Conservation (phyloP, 2,113 vertebrate genomes). For the Sinocyclocheilus maitianheensis region DNA sequence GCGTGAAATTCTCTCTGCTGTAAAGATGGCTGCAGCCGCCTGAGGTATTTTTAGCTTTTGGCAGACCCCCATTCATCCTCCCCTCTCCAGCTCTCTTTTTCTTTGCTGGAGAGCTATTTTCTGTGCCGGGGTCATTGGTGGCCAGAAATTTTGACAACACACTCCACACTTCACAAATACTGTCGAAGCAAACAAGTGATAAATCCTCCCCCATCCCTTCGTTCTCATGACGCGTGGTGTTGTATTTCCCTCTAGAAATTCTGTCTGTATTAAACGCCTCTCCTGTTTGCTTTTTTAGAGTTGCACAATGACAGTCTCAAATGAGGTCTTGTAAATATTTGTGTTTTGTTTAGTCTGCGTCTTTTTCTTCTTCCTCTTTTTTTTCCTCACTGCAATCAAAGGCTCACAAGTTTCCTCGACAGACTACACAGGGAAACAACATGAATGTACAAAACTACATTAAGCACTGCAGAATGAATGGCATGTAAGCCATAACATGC, state of each 20-base stretch:
- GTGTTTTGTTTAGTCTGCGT: conserved; percentile 25
- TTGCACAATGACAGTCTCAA: neutral
- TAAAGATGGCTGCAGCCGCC: too few species aligned
- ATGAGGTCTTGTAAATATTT: neutral
- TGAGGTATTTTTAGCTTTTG: conserved; percentile 53
- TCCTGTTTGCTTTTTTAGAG: conserved; percentile 34
- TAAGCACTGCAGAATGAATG: too few species aligned
- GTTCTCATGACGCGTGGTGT: neutral
- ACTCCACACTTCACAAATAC: conserved; percentile 45
- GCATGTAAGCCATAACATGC: neutral
- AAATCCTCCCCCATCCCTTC: conserved; percentile 5
- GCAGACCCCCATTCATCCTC: conserved; percentile 38
- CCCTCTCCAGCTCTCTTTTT: conserved; percentile 37
- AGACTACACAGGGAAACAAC: too few species aligned
- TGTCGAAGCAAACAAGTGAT: conserved; percentile 41
- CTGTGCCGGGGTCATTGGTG: conserved; percentile 43
- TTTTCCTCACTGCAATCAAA: neutral
- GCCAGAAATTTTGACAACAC: conserved; percentile 43
- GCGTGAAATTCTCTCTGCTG: neutral
- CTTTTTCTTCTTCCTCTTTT: neutral
- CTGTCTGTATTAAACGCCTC: conserved; percentile 34
- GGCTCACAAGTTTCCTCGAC: neutral
- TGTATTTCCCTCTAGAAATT: conserved; percentile 21
- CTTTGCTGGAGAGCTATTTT: conserved; percentile 52
- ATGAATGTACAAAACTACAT: neutral